Conservation (phyloP, 2,113 vertebrate genomes). For the Melierax canorus region DNA sequence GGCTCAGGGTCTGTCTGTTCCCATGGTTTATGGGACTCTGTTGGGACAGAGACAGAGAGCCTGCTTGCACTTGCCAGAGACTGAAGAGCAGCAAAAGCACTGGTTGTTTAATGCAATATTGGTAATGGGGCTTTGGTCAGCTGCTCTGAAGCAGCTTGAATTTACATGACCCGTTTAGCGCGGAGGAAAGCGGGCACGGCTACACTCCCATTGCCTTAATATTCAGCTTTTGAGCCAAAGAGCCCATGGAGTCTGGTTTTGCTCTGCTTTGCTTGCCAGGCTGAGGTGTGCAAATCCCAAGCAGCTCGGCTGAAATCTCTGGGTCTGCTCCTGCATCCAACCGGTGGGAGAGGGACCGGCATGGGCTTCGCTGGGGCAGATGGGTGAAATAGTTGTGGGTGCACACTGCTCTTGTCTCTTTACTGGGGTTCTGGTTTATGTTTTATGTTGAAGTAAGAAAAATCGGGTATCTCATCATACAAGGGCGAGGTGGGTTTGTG, state of each 20-base stretch:
- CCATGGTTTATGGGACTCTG: not conserved
- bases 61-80: not conserved
- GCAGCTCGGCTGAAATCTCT: not conserved
- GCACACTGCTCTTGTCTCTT: not conserved
- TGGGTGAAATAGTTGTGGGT: not conserved
- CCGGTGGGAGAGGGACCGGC: not conserved
- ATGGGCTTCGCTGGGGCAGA: not conserved
- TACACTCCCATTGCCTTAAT: not conserved
- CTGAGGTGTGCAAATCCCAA: not conserved
- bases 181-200: not conserved
- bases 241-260: not conserved
- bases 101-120: not conserved
- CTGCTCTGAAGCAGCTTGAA: not conserved
- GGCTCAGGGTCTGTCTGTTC: not conserved
- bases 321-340: not conserved
- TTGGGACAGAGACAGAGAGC: not conserved
- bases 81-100: not conserved
- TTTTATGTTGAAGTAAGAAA: not conserved
- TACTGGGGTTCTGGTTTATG: not conserved
- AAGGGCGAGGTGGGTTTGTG: not conserved
- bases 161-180: not conserved
- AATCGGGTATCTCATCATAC: not conserved
- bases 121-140: not conserved
- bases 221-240: accelerated
- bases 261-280: not conserved